Evolutionary conservation across 2,797 vertebrate genomes (phyloP), one percentile per base, ranked within the genome.

Genomic region (Chlorospingus flavigularis): DNA sequence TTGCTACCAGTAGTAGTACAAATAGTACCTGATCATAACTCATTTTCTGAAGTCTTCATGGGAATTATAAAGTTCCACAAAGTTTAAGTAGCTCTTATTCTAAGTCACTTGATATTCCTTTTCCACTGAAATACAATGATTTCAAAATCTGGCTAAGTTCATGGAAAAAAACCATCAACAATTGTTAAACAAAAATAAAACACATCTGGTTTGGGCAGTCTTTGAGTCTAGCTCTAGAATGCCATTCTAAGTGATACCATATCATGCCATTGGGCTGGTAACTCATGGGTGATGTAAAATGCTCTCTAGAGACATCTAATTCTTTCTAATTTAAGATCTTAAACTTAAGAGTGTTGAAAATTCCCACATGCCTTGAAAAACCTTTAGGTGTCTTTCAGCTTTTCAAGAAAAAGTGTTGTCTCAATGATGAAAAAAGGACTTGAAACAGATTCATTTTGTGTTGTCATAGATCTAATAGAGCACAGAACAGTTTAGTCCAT

Each of bases 161-260:
- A 31, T 53, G 9, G 9, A 14, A 61, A 61, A 84, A 65, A 53
- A 33, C 1, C 6, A 11, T 10, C 37, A 51, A 17, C 30, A 54
- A 13, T 12, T 54, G 8, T 50, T 76, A 17, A 81, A 13, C 4
- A 35, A 35, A 39, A 75, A n/a, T 6, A 55, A 80, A 61, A 19
- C 7, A n/a, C 3, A 2, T 82, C 17, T 55, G 47, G 6, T 40
- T 74, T 68, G 31, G 25, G 7, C 19, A 48, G 15, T 30, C 33
- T 74, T 71, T 28, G 20, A 65, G 17, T 51, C 33, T 33, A 53
- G 21, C 17, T 65, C 37, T 48, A 40, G 42, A 53, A 51, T n/a
- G 13, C 0, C 4, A 37, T 75, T 86, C 42, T 25, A 57, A 61
- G 45, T 0, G 1, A 43, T 33, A 51, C 24, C 17, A 6, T 28